A percentile compares a stretch with the other conserved stretches of the same genome.
Evolutionary conservation across 2,888 invertebrate species (phyloP).

Genomic region (Caenorhabditis drosophilae): DNA sequence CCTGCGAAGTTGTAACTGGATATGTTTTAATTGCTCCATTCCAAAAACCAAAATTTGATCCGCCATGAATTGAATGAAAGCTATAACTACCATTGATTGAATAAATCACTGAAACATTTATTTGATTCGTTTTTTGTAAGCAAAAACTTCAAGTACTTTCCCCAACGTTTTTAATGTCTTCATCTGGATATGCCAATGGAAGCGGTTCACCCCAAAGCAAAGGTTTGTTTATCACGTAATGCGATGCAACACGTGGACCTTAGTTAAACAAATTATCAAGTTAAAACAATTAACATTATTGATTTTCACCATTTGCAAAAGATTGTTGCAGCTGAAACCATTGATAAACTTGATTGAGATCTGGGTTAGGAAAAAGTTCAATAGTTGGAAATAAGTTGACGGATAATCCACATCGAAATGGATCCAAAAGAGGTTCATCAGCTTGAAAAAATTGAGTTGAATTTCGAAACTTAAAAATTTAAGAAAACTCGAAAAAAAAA

Average conservation of each 20-base stretch:
- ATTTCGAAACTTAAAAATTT: no score
- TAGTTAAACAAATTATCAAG: no score
- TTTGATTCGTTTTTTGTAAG: no score
- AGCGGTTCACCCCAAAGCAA: constrained; percentile 26
- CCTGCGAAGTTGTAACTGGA: constrained; percentile 58
- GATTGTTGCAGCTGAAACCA: constrained; percentile 23
- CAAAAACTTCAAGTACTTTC: no score
- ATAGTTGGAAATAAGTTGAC: constrained; percentile 15
- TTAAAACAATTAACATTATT: no score
- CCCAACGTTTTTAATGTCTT: constrained; percentile 14
- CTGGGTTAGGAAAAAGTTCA: constrained; percentile 11
- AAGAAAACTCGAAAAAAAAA: constrained; percentile 76
- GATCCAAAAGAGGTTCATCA: constrained; percentile 15
- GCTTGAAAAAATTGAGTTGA: no score
- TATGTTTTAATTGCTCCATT: constrained; percentile 37
- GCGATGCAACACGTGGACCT: constrained; percentile 30
- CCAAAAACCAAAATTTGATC: constrained; percentile 61
- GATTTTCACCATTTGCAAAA: constrained; percentile 19
- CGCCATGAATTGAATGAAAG: constrained; percentile 57
- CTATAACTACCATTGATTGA: constrained; percentile 33
- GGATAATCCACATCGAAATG: constrained; percentile 18
- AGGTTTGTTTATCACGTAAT: constrained; percentile 19
- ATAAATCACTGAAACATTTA: constrained; percentile 18
- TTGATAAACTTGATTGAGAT: constrained; percentile 5
- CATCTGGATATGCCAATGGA: no score